Base-by-base conservation (phyloP, 2,113 vertebrate species). In the Xiphophorus couchianus region DNA sequence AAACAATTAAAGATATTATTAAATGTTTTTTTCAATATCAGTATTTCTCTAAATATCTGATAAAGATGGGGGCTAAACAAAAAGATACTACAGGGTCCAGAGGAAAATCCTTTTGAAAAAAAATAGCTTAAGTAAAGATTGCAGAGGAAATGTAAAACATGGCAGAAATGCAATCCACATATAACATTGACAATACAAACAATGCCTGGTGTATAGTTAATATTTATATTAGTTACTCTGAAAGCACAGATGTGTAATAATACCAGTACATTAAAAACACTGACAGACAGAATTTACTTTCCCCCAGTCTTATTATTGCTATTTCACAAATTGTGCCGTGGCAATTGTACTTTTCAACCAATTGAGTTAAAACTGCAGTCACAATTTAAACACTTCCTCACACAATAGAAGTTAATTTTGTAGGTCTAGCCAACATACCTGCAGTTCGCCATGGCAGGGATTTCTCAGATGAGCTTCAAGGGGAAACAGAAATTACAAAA, bases 391-490 rank as follows among this genome's bases (percentile, higher is more conserved):
- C 13, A 37, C 14, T 71, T 66, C 14, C 17, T 35, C 14, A 30
- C 89, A 11, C 15, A 13, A 71, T 12, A 29, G 25, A 1, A 37
- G 51, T 25, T 11, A 75, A 74, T 71, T 66, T 33, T 8, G 10
- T 28, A 48, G 31, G 63, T 25, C 30, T 25, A 64, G 67, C 29
- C 27, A 33, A 82, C 84, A 33, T 97, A 99, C 98, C 98, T 97
- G 96, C 89, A 66, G 95, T 94, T 96, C 96, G 97, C 98, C 98
- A 99, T 82, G 96, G 96, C 93, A 98, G 96, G 82, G 97, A 98
- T 94, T 98, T 99, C 93, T 99, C 97, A 94, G 98, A 99, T 62
- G 97, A 99, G 93, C 97, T 99, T 30, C 90, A 81, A 30, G 51
- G 42, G n/a, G 31, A 62, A 66, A 80, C 25, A 78, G 48, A 6